phyloP scores from a whole-genome alignment of 2,888 invertebrate species.

The Crematogaster levior region DNA sequence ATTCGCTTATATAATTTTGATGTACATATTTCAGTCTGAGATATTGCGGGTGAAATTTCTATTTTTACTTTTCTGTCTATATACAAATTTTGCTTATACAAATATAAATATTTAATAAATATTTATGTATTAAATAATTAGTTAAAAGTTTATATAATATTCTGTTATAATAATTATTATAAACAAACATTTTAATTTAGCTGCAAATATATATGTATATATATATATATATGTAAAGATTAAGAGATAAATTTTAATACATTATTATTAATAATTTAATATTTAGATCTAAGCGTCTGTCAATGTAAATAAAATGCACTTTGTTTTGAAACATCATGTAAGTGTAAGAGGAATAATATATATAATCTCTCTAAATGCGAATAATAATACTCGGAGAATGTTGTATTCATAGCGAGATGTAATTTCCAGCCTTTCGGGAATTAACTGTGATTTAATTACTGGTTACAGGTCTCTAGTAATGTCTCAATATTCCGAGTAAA shows the following conservation, averaged over 20 bases:
- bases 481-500: conserved; percentile 60
- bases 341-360: neutral
- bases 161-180: neutral
- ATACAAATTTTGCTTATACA: too few species aligned
- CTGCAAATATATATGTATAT: neutral
- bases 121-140: neutral
- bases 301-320: neutral
- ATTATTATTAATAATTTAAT: neutral
- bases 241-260: neutral
- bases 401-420: conserved; percentile 59
- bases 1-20: conserved; percentile 18
- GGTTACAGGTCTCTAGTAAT: conserved; percentile 47
- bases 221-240: neutral
- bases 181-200: neutral
- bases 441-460: conserved; percentile 68
- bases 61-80: neutral
- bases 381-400: conserved; percentile 33
- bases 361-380: conserved; percentile 32
- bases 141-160: neutral
- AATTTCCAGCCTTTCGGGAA: conserved; percentile 65
- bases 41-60: neutral
- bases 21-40: conserved; percentile 3
- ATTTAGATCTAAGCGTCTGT: neutral
- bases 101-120: conserved; percentile 14
- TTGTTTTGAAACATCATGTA: neutral